phyloP scores from a whole-genome alignment of 2,888 invertebrate genomes.

The Micoletzkya japonica region DNA sequence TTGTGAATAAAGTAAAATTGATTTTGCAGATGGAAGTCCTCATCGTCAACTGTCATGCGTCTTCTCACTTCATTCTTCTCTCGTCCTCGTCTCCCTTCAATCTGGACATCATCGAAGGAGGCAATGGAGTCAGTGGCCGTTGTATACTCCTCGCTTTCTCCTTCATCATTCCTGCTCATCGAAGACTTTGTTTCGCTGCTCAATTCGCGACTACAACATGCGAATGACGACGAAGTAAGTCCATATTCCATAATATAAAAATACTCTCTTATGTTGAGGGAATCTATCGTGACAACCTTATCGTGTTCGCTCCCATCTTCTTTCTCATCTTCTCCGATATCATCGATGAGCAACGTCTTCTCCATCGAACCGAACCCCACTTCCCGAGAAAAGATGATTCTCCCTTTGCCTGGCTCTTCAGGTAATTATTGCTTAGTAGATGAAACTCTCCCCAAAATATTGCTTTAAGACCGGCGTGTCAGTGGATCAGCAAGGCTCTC shows the following conservation, averaged over 20 bases:
- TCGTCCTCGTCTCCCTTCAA: not conserved
- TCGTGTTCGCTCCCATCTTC: conserved; percentile 9
- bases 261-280: not conserved
- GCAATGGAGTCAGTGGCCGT: not conserved
- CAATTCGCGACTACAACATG: not conserved
- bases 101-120: not conserved
- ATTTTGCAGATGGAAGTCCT: not conserved
- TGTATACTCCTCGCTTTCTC: not conserved
- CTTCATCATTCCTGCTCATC: conserved; percentile 7
- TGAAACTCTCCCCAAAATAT: too few species aligned
- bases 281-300: not conserved
- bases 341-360: conserved; percentile 11
- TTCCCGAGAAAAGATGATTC: not conserved
- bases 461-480: too few species aligned
- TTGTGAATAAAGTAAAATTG: not conserved
- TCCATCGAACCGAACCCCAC: conserved; percentile 11
- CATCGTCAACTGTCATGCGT: not conserved
- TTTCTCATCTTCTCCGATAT: conserved; percentile 14
- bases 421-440: too few species aligned
- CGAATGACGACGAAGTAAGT: not conserved
- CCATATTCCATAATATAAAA: too few species aligned
- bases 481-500: too few species aligned
- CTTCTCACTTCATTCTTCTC: not conserved
- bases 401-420: not conserved
- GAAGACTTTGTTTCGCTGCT: conserved; percentile 17